phyloP scores from a whole-genome alignment of 2,888 invertebrate species.

The Linnaemya vulpina region DNA sequence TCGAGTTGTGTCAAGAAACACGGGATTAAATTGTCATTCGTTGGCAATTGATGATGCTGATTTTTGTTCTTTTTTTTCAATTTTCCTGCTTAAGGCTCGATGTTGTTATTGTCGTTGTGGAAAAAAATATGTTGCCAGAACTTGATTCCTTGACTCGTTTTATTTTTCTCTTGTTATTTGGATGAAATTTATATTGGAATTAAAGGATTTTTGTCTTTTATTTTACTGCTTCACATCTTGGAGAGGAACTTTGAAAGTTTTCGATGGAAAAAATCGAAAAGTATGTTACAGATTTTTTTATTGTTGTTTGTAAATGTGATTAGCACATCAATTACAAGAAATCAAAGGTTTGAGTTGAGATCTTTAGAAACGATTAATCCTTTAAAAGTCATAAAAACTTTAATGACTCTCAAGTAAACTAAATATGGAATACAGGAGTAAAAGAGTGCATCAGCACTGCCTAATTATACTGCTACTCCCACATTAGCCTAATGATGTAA shows the following conservation, averaged over 20 bases:
- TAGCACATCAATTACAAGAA: slow-evolving; percentile 54
- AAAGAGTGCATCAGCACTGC: no score
- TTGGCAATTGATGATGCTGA: slow-evolving; percentile 69
- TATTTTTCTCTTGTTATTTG: slow-evolving; percentile 45
- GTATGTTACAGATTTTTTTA: slow-evolving; percentile 64
- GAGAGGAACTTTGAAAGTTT: slow-evolving; percentile 36
- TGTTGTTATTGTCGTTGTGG: slow-evolving; percentile 68
- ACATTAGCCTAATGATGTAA: no score
- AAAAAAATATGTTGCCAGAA: slow-evolving; percentile 72
- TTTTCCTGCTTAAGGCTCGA: slow-evolving; percentile 59
- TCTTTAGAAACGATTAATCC: no score
- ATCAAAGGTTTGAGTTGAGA: no score
- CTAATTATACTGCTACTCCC: no score
- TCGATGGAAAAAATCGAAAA: slow-evolving; percentile 30
- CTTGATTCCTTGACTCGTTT: slow-evolving; percentile 54
- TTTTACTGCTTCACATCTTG: neutral
- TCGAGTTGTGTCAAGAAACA: slow-evolving; percentile 56
- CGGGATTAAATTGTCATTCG: slow-evolving; percentile 71
- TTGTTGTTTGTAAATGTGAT: slow-evolving; percentile 53
- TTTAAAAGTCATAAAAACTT: no score
- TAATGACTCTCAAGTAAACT: no score
- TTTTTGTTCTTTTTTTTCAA: slow-evolving; percentile 22
- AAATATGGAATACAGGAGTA: no score
- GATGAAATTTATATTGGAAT: slow-evolving; percentile 78
- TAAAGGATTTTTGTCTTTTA: slow-evolving; percentile 62